Percentiles rank a stretch among this genome's conserved stretches.
These are phyloP conservation scores for Zophobas atratus DNA, from an alignment of 1,140 invertebrate species.

Conservation along the genomic window DNA sequence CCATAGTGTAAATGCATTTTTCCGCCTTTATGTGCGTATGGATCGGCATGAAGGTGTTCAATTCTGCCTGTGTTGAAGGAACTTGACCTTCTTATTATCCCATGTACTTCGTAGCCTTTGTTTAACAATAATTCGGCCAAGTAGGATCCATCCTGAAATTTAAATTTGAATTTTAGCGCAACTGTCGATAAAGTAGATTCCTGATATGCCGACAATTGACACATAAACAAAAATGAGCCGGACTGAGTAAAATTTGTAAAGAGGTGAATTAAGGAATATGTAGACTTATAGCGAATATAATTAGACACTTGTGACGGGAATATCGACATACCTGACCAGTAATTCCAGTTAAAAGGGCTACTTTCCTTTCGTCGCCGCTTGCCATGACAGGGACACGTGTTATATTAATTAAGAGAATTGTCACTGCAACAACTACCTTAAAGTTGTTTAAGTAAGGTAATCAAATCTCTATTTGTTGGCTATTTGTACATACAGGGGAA, in stretches of 20 bases:
- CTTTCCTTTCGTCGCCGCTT: conserved; percentile 17
- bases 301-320: too few species aligned
- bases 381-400: conserved; percentile 20
- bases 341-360: conserved; percentile 42
- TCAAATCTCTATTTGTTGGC: too few species aligned
- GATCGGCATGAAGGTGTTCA: conserved; percentile 95
- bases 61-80: conserved; percentile 98
- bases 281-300: too few species aligned
- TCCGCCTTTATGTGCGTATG: conserved; percentile 85
- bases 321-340: conserved; percentile 27
- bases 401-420: neutral
- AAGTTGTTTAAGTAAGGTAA: neutral
- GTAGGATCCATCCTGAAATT: conserved; percentile 96
- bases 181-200: neutral
- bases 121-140: conserved; percentile 95
- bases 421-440: neutral
- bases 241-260: neutral
- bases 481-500: too few species aligned
- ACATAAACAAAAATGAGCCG: conserved; percentile 20
- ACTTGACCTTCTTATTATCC: conserved; percentile 94
- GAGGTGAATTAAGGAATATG: too few species aligned
- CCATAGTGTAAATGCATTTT: conserved; percentile 98
- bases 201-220: neutral
- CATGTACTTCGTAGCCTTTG: conserved; percentile 98
- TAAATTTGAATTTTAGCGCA: conserved; percentile 22